A percentile compares a stretch with the other conserved stretches of the same genome.
phyloP scores from a whole-genome alignment of 2,888 invertebrate genomes.

The Trissoscelio sp. region DNA sequence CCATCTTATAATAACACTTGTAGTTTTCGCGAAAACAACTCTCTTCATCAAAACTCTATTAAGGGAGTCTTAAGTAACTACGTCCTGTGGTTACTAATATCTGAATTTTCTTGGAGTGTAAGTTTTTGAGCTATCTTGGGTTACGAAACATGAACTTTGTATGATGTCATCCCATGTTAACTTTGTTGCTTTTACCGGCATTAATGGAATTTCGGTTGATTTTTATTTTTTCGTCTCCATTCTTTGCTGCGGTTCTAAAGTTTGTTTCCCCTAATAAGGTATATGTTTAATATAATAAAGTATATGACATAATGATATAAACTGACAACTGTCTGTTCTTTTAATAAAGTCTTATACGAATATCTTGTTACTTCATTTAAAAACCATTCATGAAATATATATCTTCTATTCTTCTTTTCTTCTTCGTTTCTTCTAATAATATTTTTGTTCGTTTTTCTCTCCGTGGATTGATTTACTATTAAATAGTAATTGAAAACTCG shows the following conservation, averaged over 20 bases:
- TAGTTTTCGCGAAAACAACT: slow-evolving; percentile 42
- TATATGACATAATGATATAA: no score
- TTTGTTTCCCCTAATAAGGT: slow-evolving; percentile 37
- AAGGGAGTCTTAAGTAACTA: slow-evolving; percentile 35
- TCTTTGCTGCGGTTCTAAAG: slow-evolving; percentile 4
- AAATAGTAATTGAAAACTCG: background rate
- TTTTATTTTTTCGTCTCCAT: slow-evolving; percentile 19
- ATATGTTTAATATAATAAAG: no score
- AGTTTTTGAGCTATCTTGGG: slow-evolving; percentile 29
- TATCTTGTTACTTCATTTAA: no score
- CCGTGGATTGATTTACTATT: background rate
- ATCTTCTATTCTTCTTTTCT: no score
- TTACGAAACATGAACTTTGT: slow-evolving; percentile 36
- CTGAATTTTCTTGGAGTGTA: slow-evolving; percentile 36
- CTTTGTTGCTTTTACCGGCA: slow-evolving; percentile 14
- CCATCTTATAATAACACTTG: background rate
- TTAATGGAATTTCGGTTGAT: slow-evolving; percentile 35
- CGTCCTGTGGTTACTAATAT: slow-evolving; percentile 44
- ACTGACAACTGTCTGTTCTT: no score
- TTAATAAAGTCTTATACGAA: no score
- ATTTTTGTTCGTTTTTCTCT: no score
- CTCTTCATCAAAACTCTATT: slow-evolving; percentile 49
- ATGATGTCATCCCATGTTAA: slow-evolving; percentile 20
- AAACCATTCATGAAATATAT: no score
- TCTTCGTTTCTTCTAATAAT: no score